Conservation (phyloP, 2,797 vertebrate genomes). For the Malacoraja senta region DNA sequence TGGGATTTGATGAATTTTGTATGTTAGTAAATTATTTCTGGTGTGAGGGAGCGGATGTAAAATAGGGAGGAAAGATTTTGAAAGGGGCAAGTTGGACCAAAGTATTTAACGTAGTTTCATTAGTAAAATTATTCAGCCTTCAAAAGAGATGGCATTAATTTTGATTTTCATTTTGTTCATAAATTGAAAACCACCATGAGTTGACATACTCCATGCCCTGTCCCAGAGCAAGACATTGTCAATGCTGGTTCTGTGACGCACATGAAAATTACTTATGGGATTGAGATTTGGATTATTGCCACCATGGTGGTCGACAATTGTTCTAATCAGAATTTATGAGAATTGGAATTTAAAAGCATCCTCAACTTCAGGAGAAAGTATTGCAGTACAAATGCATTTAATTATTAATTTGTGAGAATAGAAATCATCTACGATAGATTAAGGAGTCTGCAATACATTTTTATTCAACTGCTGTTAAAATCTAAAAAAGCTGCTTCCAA, state of each 20-base stretch:
- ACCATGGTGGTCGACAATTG: no score
- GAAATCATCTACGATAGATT: neutral
- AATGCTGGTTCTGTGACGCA: neutral
- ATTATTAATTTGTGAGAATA: neutral
- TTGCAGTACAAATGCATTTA: neutral
- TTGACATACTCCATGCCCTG: neutral
- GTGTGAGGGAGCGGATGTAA: no score
- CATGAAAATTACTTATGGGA: neutral
- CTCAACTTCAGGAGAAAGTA: neutral
- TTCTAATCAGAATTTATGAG: neutral
- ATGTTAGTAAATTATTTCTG: neutral
- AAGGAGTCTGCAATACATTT: neutral
- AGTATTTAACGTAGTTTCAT: neutral
- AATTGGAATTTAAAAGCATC: neutral
- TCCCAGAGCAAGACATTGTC: neutral
- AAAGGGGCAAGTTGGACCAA: neutral
- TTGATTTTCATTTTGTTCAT: neutral
- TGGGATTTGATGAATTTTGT: neutral
- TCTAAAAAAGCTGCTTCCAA: neutral
- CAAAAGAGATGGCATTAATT: neutral
- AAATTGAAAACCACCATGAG: neutral
- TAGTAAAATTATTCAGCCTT: neutral
- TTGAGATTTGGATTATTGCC: no score
- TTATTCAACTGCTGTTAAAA: neutral
- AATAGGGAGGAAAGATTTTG: neutral